phyloP scores from a whole-genome alignment of 2,888 invertebrate species.

The Heteropelma amictum region DNA sequence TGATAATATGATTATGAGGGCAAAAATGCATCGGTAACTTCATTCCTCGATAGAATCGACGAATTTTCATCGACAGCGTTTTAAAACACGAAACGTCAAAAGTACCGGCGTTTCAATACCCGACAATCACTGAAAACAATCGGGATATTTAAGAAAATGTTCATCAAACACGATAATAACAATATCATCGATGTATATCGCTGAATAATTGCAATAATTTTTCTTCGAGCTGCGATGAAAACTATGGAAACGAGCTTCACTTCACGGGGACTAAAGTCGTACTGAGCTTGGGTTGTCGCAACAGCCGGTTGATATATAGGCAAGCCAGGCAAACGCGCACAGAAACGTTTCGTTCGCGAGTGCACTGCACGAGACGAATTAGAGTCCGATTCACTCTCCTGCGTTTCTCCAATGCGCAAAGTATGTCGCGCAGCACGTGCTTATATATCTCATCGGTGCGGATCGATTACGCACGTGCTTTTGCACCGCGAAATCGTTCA shows the following conservation, averaged over 20 bases:
- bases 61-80: too few species aligned
- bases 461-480: constrained; percentile 43
- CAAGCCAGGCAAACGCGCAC: constrained; percentile 1
- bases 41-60: too few species aligned
- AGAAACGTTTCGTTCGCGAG: not conserved
- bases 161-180: too few species aligned
- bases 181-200: not conserved
- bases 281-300: constrained; percentile 63
- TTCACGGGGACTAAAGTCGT: constrained; percentile 64
- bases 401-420: constrained; percentile 58
- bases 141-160: too few species aligned
- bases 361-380: constrained; percentile 35
- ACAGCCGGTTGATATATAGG: constrained; percentile 42
- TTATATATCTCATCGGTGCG: constrained; percentile 28
- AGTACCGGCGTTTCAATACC: too few species aligned
- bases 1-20: too few species aligned
- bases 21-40: too few species aligned
- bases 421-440: constrained; percentile 71
- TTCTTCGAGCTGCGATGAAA: not conserved
- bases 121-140: too few species aligned
- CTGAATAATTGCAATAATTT: not conserved
- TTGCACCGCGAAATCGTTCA: constrained; percentile 32
- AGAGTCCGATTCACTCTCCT: constrained; percentile 38
- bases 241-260: constrained; percentile 55
- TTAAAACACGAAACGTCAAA: too few species aligned